A percentile compares a stretch with the other conserved stretches of the same genome.
Conservation (phyloP, 2,797 vertebrate species). For the Crenuchus spilurus region DNA sequence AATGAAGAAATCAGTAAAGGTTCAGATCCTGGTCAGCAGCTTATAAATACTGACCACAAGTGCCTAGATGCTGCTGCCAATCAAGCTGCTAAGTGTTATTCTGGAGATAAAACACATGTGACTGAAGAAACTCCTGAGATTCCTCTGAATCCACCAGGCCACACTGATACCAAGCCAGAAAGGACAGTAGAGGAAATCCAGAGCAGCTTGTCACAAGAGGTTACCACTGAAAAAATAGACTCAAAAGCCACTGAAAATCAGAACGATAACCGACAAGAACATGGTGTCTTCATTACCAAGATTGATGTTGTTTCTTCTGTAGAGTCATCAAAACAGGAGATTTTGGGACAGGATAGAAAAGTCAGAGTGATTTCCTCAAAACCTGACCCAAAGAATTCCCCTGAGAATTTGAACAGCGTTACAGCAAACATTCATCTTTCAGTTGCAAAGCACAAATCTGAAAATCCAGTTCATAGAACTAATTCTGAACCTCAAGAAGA, state of each 20-base stretch:
- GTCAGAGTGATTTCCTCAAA: conserved; percentile 24
- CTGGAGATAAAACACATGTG: not conserved
- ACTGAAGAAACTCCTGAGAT: not conserved
- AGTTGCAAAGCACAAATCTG: not conserved
- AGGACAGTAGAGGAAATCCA: not conserved
- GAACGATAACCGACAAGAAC: not conserved
- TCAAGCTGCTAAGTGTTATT: not conserved
- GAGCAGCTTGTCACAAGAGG: not conserved
- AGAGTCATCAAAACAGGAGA: conserved; percentile 3
- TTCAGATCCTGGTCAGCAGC: conserved; percentile 4
- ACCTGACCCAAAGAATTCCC: not conserved
- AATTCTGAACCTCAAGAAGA: not conserved
- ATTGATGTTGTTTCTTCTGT: not conserved
- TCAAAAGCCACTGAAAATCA: conserved; percentile 1
- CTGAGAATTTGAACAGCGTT: not conserved
- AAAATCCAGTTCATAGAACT: not conserved
- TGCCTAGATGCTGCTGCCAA: not conserved
- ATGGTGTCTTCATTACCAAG: not conserved
- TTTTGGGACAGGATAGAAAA: conserved; percentile 43
- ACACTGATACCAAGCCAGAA: not conserved
- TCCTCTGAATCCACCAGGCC: not conserved
- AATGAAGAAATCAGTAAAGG: conserved; percentile 12
- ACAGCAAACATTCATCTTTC: not conserved
- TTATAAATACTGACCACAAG: not conserved
- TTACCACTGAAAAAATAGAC: not conserved